Evolutionary conservation across 2,797 vertebrate genomes (phyloP).

Genomic region (Apogon talboti): DNA sequence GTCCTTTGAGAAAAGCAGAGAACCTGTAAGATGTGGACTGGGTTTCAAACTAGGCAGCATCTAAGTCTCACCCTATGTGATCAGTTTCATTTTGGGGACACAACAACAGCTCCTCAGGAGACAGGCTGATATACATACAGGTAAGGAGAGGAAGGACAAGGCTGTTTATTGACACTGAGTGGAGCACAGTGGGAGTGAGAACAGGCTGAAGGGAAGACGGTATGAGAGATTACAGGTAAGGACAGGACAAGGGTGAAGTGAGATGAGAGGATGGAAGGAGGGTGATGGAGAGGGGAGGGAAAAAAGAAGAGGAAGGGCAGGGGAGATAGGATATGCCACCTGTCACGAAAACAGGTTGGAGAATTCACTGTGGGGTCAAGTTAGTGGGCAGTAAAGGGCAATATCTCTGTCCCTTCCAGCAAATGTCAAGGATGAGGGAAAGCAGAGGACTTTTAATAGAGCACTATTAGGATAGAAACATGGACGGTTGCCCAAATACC

Average conservation of each 20-base stretch:
- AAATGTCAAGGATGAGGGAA: conserved; percentile 47
- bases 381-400: conserved; percentile 36
- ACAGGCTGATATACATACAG: conserved; percentile 55
- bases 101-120: conserved; percentile 53
- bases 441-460: conserved; percentile 34
- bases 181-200: conserved; percentile 53
- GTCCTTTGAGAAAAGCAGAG: conserved; percentile 34
- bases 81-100: conserved; percentile 49
- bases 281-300: conserved; percentile 17
- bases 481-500: conserved; percentile 28
- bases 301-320: conserved; percentile 3
- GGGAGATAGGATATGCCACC: conserved; percentile 9
- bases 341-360: conserved; percentile 18
- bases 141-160: conserved; percentile 56
- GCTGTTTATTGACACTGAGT: conserved; percentile 60
- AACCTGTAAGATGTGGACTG: conserved; percentile 25
- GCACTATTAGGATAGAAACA: conserved; percentile 31
- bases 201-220: conserved; percentile 44
- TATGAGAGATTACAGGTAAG: conserved; percentile 47
- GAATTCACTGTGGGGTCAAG: conserved; percentile 24
- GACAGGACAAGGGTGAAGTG: conserved; percentile 36
- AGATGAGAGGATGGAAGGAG: conserved; percentile 36
- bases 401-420: conserved; percentile 23
- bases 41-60: conserved; percentile 35
- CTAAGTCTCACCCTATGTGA: conserved; percentile 36